Evolutionary conservation across 2,797 vertebrate genomes (phyloP).

Genomic region (Picus viridis): DNA sequence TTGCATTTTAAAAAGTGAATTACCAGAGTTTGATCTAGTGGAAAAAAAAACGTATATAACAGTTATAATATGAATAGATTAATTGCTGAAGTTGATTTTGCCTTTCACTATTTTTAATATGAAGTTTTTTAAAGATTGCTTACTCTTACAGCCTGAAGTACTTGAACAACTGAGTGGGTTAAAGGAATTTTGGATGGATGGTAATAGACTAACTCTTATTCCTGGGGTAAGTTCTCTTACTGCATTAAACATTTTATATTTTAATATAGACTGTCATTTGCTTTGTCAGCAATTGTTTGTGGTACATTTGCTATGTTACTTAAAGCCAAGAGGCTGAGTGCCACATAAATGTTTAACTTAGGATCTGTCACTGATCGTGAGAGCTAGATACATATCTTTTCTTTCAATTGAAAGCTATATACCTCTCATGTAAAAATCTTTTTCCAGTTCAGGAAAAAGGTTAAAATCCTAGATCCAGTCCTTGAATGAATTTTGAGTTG

Average conservation of each 20-base stretch:
- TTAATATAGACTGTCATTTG: neutral
- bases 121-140: neutral
- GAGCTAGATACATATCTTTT: neutral
- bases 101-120: neutral
- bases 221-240: slow-evolving; percentile 87
- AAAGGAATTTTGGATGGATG: slow-evolving; percentile 98
- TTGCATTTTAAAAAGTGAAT: neutral
- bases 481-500: neutral
- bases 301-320: neutral
- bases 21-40: neutral
- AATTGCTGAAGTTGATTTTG: neutral
- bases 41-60: neutral
- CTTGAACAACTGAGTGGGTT: slow-evolving; percentile 94
- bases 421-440: neutral
- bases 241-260: neutral
- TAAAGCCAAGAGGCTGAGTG: neutral
- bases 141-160: slow-evolving; percentile 91
- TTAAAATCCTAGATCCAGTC: neutral
- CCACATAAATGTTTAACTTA: neutral
- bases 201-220: slow-evolving; percentile 93
- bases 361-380: neutral
- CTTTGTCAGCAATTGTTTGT: neutral
- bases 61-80: neutral
- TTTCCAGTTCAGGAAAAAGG: neutral
- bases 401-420: neutral